Base-by-base conservation (phyloP, 2,888 invertebrate genomes). In the Rhabditophanes sp. region DNA sequence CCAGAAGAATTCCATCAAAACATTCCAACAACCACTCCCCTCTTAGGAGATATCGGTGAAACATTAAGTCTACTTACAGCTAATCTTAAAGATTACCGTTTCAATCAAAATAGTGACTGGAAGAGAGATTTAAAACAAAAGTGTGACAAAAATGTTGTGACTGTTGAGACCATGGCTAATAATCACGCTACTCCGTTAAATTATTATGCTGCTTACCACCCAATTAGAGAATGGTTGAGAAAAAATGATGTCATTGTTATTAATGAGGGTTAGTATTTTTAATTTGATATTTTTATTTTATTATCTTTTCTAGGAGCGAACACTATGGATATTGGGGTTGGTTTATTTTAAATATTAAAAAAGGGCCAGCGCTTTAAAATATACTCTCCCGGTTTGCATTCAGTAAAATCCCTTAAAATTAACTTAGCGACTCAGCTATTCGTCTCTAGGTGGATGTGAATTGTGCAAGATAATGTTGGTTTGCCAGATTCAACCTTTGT, bases 271-370 rank as follows among this genome's bases (percentile, higher is more conserved):
- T n/a, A n/a, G n/a, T n/a, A n/a, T n/a, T n/a, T n/a, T n/a, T n/a
- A n/a, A n/a, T n/a, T n/a, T n/a, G n/a, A n/a, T n/a, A n/a, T n/a
- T n/a, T n/a, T n/a, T n/a, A n/a, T n/a, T n/a, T n/a, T n/a, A n/a
- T n/a, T n/a, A n/a, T n/a, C n/a, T n/a, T n/a, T n/a, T n/a, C n/a
- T n/a, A n/a, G 93, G 90, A 15, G 88, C 90, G 21, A 90, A 90
- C 67, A 93, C 90, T 0, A 93, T 93, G 93, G 90, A 93, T 65
- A 90, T 90, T 62, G 88, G 90, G n/a, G n/a, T n/a, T n/a, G n/a
- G n/a, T n/a, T n/a, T n/a, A n/a, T n/a, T n/a, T n/a, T n/a, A n/a
- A n/a, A n/a, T n/a, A n/a, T n/a, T n/a, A n/a, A n/a, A n/a, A n/a
- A n/a, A n/a, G n/a, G n/a, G n/a, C n/a, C n/a, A n/a, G n/a, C n/a